Base-by-base conservation (phyloP, 2,888 invertebrate species). In the Cheilosia urbana region DNA sequence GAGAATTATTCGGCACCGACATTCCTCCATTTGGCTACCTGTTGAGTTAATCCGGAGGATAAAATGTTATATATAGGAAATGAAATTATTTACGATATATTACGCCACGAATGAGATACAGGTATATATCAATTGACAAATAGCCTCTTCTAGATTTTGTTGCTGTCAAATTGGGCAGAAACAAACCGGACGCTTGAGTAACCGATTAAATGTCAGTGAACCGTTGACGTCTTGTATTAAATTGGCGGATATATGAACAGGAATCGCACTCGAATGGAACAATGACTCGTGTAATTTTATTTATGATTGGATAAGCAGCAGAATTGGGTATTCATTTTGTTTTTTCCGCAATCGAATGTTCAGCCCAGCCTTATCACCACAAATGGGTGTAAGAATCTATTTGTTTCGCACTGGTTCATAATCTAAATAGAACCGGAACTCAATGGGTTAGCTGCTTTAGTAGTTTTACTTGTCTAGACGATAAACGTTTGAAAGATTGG, bases 191-290 rank as follows among this genome's bases (percentile, higher is more conserved):
- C 42, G 24, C 27, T 62, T 62, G n/a, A 7, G 37, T 65, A 63
- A 37, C 51, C 66, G 53, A 66, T 66, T 27, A 53, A 65, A 66
- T 66, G 40, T 53, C 66, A 66, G 40, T 66, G 66, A 51, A 37
- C 51, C 24, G 66, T 24, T 37, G 63, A 49, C 15, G 21, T 34
- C 15, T 30, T 15, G 11, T 11, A 6, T 63, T 19, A 9, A 60
- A 21, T 34, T 30, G 17, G 27, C n/a, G 19, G 7, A 27, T 27
- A 34, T 47, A 15, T 37, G 30, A 34, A 49, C 13, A 27, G n/a
- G 2, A 49, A 49, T 65, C 47, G 17, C 2, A 47, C 3, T 65
- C 47, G 9, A 17, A 47, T 17, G 17, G 9, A 17, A 19, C 47
- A 47, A 47, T n/a, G 9, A 19, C 47, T 47, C 9, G 17, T 37